These are phyloP conservation scores for Balearica regulorum DNA, from an alignment of 2,797 vertebrate genomes.

Conservation along the genomic window DNA sequence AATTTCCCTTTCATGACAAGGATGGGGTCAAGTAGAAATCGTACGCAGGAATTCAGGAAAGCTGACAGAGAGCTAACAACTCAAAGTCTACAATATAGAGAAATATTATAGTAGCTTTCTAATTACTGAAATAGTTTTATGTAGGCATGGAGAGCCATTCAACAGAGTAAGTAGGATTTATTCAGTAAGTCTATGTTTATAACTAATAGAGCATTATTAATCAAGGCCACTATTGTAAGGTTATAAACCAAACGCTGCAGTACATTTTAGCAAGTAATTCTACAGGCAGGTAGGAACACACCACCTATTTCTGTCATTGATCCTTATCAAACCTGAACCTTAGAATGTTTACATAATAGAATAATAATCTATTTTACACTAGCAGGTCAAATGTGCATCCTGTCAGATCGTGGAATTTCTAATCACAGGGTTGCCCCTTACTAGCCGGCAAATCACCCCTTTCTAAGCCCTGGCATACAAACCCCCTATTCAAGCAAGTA, in stretches of 20 bases:
- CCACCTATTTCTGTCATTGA: neutral
- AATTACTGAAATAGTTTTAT: slow-evolving; percentile 49
- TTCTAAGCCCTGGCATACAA: slow-evolving; percentile 48
- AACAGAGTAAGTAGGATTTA: slow-evolving; percentile 44
- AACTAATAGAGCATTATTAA: slow-evolving; percentile 49
- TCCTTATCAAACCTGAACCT: neutral
- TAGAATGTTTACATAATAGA: neutral
- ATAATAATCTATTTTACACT: slow-evolving; percentile 12
- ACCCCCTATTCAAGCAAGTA: slow-evolving; percentile 37
- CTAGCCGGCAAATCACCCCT: slow-evolving; percentile 37
- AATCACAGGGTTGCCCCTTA: slow-evolving; percentile 27
- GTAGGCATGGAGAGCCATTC: neutral
- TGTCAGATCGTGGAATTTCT: slow-evolving; percentile 39
- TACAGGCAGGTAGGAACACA: neutral
- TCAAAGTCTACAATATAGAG: neutral
- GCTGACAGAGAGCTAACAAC: neutral
- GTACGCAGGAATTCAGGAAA: neutral
- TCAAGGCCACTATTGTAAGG: slow-evolving; percentile 52
- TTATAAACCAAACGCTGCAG: neutral
- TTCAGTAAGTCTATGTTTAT: slow-evolving; percentile 28
- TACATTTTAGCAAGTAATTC: neutral
- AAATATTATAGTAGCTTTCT: slow-evolving; percentile 25
- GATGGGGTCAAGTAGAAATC: neutral
- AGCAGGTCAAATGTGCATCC: slow-evolving; percentile 31
- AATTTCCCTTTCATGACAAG: neutral